Evolutionary conservation across 2,113 vertebrate genomes (phyloP), one percentile per base, ranked within the genome.

Genomic region (Cygnus buccinator): DNA sequence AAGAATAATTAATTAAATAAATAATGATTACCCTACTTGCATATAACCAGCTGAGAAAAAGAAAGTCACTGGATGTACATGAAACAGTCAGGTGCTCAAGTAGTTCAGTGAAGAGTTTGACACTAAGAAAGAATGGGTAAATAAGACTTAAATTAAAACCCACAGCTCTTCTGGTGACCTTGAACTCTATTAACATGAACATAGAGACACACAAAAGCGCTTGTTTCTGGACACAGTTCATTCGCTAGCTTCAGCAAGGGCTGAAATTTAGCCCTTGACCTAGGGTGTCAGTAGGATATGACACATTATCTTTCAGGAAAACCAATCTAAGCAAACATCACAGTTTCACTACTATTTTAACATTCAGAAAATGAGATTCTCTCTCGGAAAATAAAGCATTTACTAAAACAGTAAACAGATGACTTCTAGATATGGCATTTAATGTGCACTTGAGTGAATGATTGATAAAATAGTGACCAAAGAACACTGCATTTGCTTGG

Each of bases 251-350:
- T 37, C 63, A 86, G 54, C 59, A 85, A 90, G 26, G 52, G 84
- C 44, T 88, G 71, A 94, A 91, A 95, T 63, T 63, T 31, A 90
- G 90, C 59, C 80, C 68, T 71, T 65, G 61, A 87, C 52, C n/a
- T 74, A 65, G 14, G n/a, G 31, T 68, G 25, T 41, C 74, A 86
- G 41, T 78, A 93, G 65, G 67, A 44, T 72, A 72, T 39, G 54
- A 93, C 73, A 89, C 33, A 37, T 37, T 91, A 65, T 68, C 63
- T 93, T 84, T 79, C 43, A 67, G 39, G 57, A 95, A 96, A 92
- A 61, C 20, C 22, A 67, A 62, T n/a, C 79, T 86, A 71, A 79
- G 59, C 29, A 92, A 78, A 88, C 22, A 52, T 28, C 57, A 68
- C 33, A 37, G 10, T 58, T 79, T 29, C 54, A 87, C 35, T 90